Percentiles rank a stretch among this genome's conserved stretches.
Evolutionary conservation across 2,888 invertebrate genomes (phyloP).

Genomic region (Isotomurus palustris): DNA sequence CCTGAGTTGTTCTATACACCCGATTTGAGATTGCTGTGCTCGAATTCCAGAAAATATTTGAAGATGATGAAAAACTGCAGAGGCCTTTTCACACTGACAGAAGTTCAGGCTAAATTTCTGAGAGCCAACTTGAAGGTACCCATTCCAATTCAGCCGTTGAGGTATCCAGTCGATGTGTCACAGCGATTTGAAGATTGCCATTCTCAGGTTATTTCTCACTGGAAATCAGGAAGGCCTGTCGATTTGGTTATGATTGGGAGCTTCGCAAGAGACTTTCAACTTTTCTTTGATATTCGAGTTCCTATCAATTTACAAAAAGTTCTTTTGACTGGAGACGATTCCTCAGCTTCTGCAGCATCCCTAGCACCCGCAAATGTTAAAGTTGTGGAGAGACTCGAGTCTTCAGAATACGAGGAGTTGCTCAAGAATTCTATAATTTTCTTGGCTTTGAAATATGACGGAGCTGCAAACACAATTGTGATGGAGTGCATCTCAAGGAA

Average conservation of each 20-base stretch:
- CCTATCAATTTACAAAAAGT: slow-evolving; percentile 23
- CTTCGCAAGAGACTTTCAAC: slow-evolving; percentile 28
- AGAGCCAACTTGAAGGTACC: slow-evolving; percentile 10
- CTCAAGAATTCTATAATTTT: slow-evolving; percentile 18
- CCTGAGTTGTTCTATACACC: slow-evolving; percentile 31
- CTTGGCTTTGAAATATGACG: slow-evolving; percentile 29
- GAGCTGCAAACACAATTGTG: slow-evolving; percentile 30
- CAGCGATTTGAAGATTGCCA: not conserved
- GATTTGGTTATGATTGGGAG: slow-evolving; percentile 27
- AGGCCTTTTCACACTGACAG: slow-evolving; percentile 28
- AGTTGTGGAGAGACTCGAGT: slow-evolving; percentile 9
- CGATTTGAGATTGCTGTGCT: slow-evolving; percentile 27
- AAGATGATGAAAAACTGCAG: slow-evolving; percentile 22
- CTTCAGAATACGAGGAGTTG: slow-evolving; percentile 25
- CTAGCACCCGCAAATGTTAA: slow-evolving; percentile 11
- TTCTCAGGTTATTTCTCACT: slow-evolving; percentile 8
- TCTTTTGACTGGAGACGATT: slow-evolving; percentile 20
- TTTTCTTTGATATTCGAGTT: slow-evolving; percentile 17
- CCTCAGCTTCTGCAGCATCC: not conserved
- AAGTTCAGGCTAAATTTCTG: slow-evolving; percentile 25
- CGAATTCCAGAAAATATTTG: not conserved
- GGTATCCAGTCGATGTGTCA: slow-evolving; percentile 12
- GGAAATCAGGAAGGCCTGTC: not conserved
- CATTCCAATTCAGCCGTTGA: slow-evolving; percentile 23
- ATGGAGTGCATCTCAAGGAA: slow-evolving; percentile 31